Base-by-base conservation (phyloP, 2,888 invertebrate genomes). In the Acrobasis suavella region DNA sequence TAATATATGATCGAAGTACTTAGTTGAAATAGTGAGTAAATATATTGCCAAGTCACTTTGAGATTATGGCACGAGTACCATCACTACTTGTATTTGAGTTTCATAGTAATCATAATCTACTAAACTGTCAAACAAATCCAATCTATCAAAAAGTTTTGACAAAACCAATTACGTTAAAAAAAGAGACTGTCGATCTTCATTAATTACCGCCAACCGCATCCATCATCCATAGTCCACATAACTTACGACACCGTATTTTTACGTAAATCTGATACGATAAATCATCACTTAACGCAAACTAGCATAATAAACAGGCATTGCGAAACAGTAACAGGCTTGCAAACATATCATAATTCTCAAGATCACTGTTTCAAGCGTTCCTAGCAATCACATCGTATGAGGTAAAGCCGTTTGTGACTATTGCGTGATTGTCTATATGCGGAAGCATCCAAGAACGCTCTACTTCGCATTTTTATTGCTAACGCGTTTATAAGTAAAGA, bases 401-500 rank as follows among this genome's bases (percentile, higher is more conserved):
- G 55, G 55, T 56, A 39, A 56, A 56, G 9, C 39, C 17, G 56
- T 42, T 17, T 56, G 15, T 56, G 56, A 42, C 39, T 10, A 22
- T 56, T 56, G 56, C 56, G 42, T 56, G 56, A 42, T 42, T 12
- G 37, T 22, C 52, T n/a, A 52, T 16, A 56, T 22, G 56, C 56
- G 56, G 56, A 56, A 56, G 56, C 38, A 17, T 56, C 7, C 56
- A 42, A 56, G 42, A 56, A 56, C 46, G 56, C 56, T 56, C 56
- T 42, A 56, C 56, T 56, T 56, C 56, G 42, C 42, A 56, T 56
- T 56, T 55, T 56, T 32, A 56, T 56, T 56, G 22, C 56, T 56
- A 42, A 46, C 42, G 56, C 39, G 55, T 55, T 55, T 39, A 39
- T 56, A 46, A 46, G 46, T 12, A 56, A 42, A 42, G 42, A 38